Base-by-base conservation (phyloP, 2,113 vertebrate genomes). In the Polyodon spathula region DNA sequence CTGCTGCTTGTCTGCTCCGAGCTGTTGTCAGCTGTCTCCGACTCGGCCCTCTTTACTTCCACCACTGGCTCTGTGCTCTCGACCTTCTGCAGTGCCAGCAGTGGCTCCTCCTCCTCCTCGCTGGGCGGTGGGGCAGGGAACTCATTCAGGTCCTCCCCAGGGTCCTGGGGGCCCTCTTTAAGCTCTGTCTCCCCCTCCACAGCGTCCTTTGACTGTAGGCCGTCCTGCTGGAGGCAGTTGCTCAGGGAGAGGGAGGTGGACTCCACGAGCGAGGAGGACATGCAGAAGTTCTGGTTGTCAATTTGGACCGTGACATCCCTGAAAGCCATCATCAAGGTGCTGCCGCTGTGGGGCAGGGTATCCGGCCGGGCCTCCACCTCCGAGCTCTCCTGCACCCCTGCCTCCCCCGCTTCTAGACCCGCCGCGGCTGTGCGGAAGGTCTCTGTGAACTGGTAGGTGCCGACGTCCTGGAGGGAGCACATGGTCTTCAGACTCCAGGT, bases 281-380 rank as follows among this genome's bases (percentile, higher is more conserved):
- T 91, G 9, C 92, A 96, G 78, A 97, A 95, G 73, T 94, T 98
- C 71, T 94, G 92, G 81, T 85, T 94, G 83, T 97, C 96, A 0
- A 98, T 97, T 79, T 98, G 96, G 63, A 98, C 95, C 0, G 94
- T 98, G 70, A 98, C 96, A 0, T 97, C 95, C 62, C 93, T 86
- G 83, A 97, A 97, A 63, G 95, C 96, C 96, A 97, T 97, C 86
- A 98, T 95, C 67, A 98, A 86, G 2, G 94, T 96, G 72, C 95
- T 88, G 72, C 92, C 85, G 52, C 92, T 93, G 66, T 87, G 92
- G 10, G 93, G 84, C 59, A 95, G 62, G 39, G 88, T 82, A 8
- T 86, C 82, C 1, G 85, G 59, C 48, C 76, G 61, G 40, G 77
- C 75, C 6, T 86, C 73, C 1, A 83, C 86, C 60, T 88, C 86